Percentiles rank a stretch among this genome's conserved stretches.
Evolutionary conservation across 2,888 invertebrate genomes (phyloP).

Genomic region (Drosophila limbata): DNA sequence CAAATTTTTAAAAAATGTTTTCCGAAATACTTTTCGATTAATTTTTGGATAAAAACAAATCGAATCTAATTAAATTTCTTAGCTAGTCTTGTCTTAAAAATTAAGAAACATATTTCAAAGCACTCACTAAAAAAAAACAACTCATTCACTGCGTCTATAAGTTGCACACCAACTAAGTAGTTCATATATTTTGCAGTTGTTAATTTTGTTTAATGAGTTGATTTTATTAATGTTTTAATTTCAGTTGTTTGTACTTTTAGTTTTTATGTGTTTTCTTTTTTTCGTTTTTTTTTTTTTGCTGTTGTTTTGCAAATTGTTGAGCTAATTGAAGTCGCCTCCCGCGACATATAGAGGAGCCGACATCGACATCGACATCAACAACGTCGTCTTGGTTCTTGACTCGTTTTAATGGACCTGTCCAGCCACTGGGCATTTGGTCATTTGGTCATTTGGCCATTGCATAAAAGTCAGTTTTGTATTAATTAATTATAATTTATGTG

Average conservation of each 20-base stretch:
- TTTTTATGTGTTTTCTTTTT: not conserved
- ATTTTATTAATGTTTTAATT: conserved; percentile 25
- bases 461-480: conserved; percentile 72
- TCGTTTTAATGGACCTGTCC: conserved; percentile 45
- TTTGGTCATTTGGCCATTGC: conserved; percentile 56
- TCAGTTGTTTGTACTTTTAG: conserved; percentile 13
- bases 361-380: too few species aligned
- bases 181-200: conserved; percentile 5
- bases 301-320: conserved; percentile 32
- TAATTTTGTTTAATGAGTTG: conserved; percentile 22
- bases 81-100: too few species aligned
- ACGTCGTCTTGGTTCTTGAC: conserved; percentile 11
- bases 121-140: not conserved
- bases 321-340: conserved; percentile 30
- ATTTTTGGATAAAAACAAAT: too few species aligned
- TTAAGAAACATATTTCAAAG: too few species aligned
- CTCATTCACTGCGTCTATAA: not conserved
- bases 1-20: too few species aligned
- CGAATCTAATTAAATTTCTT: too few species aligned
- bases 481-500: conserved; percentile 81
- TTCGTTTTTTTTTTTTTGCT: not conserved
- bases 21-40: too few species aligned
- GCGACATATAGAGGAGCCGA: not conserved
- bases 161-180: not conserved
- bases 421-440: conserved; percentile 43